Conservation (phyloP, 92 coral and sea anemone species). For the Porites cylindrica region DNA sequence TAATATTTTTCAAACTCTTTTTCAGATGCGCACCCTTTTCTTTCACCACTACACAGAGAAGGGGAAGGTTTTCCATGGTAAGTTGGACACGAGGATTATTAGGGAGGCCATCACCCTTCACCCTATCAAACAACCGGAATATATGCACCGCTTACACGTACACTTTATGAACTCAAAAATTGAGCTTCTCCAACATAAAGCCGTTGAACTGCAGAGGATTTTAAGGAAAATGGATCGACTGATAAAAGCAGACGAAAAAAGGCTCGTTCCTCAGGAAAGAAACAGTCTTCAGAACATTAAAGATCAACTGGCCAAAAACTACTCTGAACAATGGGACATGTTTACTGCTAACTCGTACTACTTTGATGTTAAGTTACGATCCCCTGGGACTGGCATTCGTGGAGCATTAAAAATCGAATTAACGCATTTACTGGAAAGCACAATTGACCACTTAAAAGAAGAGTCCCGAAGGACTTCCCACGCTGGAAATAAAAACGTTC, state of each 20-base stretch:
- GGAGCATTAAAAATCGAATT: slow-evolving; percentile 78
- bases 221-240: slow-evolving; percentile 78
- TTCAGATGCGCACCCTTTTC: slow-evolving; percentile 91
- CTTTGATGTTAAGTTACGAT: slow-evolving; percentile 70
- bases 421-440: slow-evolving; percentile 74
- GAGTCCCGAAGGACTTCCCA: slow-evolving; percentile 60
- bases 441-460: slow-evolving; percentile 66
- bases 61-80: slow-evolving; percentile 80
- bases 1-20: neutral
- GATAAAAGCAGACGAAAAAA: slow-evolving; percentile 39
- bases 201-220: slow-evolving; percentile 61
- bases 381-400: slow-evolving; percentile 85
- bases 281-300: slow-evolving; percentile 62
- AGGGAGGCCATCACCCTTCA: slow-evolving; percentile 90
- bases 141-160: slow-evolving; percentile 90
- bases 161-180: slow-evolving; percentile 80
- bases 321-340: slow-evolving; percentile 86
- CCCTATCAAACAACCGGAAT: slow-evolving; percentile 85
- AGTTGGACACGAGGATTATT: slow-evolving; percentile 88
- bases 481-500: slow-evolving; percentile 69
- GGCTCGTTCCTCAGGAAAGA: slow-evolving; percentile 49
- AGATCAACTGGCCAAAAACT: slow-evolving; percentile 60
- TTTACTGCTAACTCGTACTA: slow-evolving; percentile 81
- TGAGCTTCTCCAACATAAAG: slow-evolving; percentile 78
- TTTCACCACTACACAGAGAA: slow-evolving; percentile 85